A percentile compares a stretch with the other conserved stretches of the same genome.
These are phyloP conservation scores for Plectrocnemia conspersa DNA, from an alignment of 1,140 invertebrate species.

Conservation along the genomic window DNA sequence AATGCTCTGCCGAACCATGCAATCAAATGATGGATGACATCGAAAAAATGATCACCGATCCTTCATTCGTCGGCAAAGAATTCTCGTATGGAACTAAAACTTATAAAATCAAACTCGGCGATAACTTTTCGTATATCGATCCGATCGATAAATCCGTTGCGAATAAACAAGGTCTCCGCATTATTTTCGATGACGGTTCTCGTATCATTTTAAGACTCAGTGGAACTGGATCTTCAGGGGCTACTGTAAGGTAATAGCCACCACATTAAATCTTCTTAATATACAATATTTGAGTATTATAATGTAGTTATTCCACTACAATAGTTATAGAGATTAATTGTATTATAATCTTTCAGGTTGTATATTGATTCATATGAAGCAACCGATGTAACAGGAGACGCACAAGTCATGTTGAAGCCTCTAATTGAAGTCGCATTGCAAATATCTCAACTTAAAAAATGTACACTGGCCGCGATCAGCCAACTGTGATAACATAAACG, in stretches of 20 bases:
- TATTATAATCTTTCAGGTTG: conserved; percentile 53
- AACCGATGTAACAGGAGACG: conserved; percentile 65
- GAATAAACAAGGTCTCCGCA: conserved; percentile 89
- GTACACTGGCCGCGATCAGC: conserved; percentile 82
- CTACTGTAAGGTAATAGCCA: conserved; percentile 74
- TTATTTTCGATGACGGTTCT: conserved; percentile 91
- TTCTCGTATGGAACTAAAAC: conserved; percentile 59
- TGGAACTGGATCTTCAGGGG: conserved; percentile 95
- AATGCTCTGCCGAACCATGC: conserved; percentile 80
- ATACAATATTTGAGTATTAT: neutral
- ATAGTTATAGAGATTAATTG: conserved; percentile 1
- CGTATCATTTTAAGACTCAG: conserved; percentile 90
- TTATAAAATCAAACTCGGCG: conserved; percentile 71
- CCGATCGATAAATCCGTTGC: conserved; percentile 88
- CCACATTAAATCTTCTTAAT: neutral
- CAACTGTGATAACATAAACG: conserved; percentile 96
- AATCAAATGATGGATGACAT: conserved; percentile 82
- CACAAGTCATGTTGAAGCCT: conserved; percentile 83
- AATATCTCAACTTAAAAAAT: conserved; percentile 76
- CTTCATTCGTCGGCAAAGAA: conserved; percentile 63
- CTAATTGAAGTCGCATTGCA: conserved; percentile 84
- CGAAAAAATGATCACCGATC: conserved; percentile 61
- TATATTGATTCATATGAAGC: conserved; percentile 89
- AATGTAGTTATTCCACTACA: neutral
- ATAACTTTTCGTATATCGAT: conserved; percentile 93